phyloP scores from a whole-genome alignment of 2,797 vertebrate species.

The Sciurus carolinensis region DNA sequence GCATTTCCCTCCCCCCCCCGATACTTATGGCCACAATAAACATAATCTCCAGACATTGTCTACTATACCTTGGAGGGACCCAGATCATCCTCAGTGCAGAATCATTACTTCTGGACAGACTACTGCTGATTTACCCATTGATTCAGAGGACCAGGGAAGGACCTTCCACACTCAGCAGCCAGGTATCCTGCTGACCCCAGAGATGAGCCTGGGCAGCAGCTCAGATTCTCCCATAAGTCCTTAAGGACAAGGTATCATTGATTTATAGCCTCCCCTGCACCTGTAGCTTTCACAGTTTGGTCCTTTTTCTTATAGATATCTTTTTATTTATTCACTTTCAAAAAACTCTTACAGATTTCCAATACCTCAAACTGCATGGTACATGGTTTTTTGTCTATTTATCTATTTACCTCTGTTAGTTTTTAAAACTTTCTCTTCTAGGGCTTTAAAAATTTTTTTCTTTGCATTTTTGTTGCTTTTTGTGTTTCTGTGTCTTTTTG shows the following conservation, averaged over 20 bases:
- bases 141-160: not conserved
- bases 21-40: not conserved
- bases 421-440: not conserved
- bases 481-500: not conserved
- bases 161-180: not conserved
- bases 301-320: not conserved
- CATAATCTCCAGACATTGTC: not conserved
- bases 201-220: not conserved
- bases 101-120: not conserved
- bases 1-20: rapidly evolving
- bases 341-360: slow-evolving; percentile 12
- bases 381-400: not conserved
- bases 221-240: not conserved
- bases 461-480: not conserved
- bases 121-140: not conserved
- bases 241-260: not conserved
- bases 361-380: not conserved
- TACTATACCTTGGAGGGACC: not conserved
- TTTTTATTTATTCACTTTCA: not conserved
- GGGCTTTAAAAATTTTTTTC: not conserved
- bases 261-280: not conserved
- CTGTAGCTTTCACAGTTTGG: not conserved
- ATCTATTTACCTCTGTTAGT: not conserved
- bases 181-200: not conserved
- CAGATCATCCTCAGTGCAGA: not conserved